Evolutionary conservation across 1,140 invertebrate genomes (phyloP).

Genomic region (Anoplophora glabripennis): DNA sequence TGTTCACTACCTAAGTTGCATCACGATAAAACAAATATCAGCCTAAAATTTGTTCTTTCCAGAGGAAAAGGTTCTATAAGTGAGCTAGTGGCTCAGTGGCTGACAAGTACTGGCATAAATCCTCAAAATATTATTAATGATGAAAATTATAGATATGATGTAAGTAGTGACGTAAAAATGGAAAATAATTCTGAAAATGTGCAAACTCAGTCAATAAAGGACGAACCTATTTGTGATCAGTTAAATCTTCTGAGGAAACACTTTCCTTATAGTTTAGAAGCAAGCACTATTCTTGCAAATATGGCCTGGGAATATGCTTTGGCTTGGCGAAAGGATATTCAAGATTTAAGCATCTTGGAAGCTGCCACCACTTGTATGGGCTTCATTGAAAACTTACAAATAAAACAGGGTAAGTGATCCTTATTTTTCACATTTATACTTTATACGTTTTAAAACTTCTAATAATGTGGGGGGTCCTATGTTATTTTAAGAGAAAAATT

Average conservation of each 20-base stretch:
- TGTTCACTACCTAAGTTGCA: conserved; percentile 54
- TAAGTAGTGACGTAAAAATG: conserved; percentile 1
- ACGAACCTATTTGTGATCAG: conserved; percentile 56
- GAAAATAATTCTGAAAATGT: conserved; percentile 25
- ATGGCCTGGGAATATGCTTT: conserved; percentile 88
- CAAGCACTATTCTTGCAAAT: conserved; percentile 75
- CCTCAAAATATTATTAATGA: conserved; percentile 52
- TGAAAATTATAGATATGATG: conserved; percentile 20
- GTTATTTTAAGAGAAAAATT: no score
- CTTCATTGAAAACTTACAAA: conserved; percentile 59
- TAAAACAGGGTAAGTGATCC: conserved; percentile 54
- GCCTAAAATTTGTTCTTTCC: conserved; percentile 69
- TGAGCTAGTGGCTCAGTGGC: conserved; percentile 79
- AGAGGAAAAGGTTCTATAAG: conserved; percentile 82
- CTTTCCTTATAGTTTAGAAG: conserved; percentile 82
- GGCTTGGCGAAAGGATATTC: conserved; percentile 78
- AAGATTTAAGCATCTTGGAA: conserved; percentile 62
- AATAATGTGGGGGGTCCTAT: no score
- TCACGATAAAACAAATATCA: conserved; percentile 63
- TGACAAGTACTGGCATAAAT: conserved; percentile 66
- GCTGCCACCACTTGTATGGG: conserved; percentile 61
- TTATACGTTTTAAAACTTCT: no score
- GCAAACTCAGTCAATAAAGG: conserved; percentile 32
- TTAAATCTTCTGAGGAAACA: conserved; percentile 63
- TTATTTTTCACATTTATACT: no score